Evolutionary conservation across 2,888 invertebrate genomes (phyloP), one percentile per base, ranked within the genome.

Genomic region (Athalia circularis): DNA sequence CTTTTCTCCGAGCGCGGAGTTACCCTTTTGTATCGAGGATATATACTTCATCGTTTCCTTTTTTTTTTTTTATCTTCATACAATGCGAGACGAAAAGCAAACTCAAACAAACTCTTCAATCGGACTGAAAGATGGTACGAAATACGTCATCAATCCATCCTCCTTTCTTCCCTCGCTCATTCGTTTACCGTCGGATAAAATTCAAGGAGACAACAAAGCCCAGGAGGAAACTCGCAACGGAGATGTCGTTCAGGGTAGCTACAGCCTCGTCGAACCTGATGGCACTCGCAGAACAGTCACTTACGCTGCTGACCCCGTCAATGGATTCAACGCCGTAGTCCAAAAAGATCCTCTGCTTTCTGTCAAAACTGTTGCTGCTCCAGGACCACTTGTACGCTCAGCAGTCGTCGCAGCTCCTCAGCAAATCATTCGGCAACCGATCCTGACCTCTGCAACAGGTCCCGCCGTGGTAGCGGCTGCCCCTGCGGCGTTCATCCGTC

Each of bases 241-340:
- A 29, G 87, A 89, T 65, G 83, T 87, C 3, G 88, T 89, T n/a
- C 86, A 88, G 78, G 89, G 89, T 45, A 87, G 87, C 59, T 89
- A 89, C 84, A 88, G 87, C 65, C 81, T 89, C 48, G 85, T 88
- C 72, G 89, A 89, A 77, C 88, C 89, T 7, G 88, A 89, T 74
- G 89, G 89, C 64, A 86, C 85, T 4, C 85, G 86, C 57, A 87
- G 89, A 48, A 84, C 85, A 62, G 88, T 89, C 4, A 86, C 88
- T 4, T 88, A 89, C 79, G 86, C 86, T 3, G 87, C 89, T 64
- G 88, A 89, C 80, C 87, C 88, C 48, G 83, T 89, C 76, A 89
- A 87, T 80, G 89, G 89, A 52, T 89, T 89, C 80, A 89, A 89
- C 81, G 89, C 89, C 15, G 81, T 89, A 70, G 88, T 88, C 6